phyloP scores from a whole-genome alignment of 2,888 invertebrate species.

The Camponotus fellah region DNA sequence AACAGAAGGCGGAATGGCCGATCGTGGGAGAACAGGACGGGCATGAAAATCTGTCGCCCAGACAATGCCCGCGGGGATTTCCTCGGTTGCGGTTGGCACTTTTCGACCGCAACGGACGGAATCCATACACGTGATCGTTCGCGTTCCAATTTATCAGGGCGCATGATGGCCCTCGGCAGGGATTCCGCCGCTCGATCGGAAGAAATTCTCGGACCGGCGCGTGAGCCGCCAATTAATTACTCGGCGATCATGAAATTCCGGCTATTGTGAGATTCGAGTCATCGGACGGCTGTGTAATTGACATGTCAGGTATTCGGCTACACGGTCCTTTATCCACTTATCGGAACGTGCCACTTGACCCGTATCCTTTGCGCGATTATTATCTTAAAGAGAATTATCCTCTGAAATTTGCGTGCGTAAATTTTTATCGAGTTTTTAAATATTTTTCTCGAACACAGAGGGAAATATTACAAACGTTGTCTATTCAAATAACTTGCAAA shows the following conservation, averaged over 20 bases:
- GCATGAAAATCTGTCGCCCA: slow-evolving; percentile 56
- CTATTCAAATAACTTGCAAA: not conserved
- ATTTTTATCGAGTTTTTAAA: not conserved
- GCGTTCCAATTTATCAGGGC: slow-evolving; percentile 55
- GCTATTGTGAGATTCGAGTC: slow-evolving; percentile 30
- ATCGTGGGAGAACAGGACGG: slow-evolving; percentile 32
- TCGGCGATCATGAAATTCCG: slow-evolving; percentile 49
- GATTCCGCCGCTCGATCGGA: slow-evolving; percentile 29
- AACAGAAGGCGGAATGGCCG: slow-evolving; percentile 18
- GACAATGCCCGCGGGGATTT: slow-evolving; percentile 42
- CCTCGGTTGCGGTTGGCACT: slow-evolving; percentile 51
- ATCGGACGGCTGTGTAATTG: slow-evolving; percentile 23
- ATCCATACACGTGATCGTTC: slow-evolving; percentile 48
- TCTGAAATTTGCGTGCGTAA: not conserved
- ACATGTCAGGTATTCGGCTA: slow-evolving; percentile 26
- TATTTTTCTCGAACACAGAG: not conserved
- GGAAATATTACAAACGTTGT: not conserved
- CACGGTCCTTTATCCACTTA: not conserved
- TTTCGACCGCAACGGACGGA: slow-evolving; percentile 60
- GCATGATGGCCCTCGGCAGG: slow-evolving; percentile 38
- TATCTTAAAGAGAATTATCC: no score
- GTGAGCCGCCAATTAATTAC: slow-evolving; percentile 50
- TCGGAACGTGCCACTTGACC: not conserved
- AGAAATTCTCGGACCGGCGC: slow-evolving; percentile 42
- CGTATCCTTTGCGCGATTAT: not conserved